Conservation (phyloP, 2,113 vertebrate genomes). For the Butorides virescens region DNA sequence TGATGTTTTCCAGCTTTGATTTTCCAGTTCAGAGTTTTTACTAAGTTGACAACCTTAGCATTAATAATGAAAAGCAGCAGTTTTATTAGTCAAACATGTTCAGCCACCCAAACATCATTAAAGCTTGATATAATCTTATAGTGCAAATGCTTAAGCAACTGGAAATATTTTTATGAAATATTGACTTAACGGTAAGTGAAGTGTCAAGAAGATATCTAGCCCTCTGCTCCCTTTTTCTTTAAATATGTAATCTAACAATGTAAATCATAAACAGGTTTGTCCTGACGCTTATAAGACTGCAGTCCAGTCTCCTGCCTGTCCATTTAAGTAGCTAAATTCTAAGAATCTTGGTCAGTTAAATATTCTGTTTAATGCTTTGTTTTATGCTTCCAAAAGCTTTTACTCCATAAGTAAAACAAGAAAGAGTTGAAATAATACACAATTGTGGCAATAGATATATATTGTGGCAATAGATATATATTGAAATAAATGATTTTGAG, state of each 20-base stretch:
- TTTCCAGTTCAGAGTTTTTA: neutral
- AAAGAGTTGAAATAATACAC: neutral
- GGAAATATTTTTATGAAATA: neutral
- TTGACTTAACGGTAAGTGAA: neutral
- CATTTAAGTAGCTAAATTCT: neutral
- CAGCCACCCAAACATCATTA: neutral
- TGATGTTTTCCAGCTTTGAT: neutral
- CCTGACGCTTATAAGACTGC: neutral
- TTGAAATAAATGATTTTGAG: neutral
- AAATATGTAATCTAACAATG: neutral
- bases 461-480: neutral
- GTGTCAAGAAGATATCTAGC: neutral
- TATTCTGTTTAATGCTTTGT: neutral
- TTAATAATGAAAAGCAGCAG: neutral
- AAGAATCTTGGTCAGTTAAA: neutral
- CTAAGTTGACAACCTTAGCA: neutral
- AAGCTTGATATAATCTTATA: neutral
- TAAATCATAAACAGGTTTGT: neutral
- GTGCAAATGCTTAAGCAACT: neutral
- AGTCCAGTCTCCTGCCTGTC: neutral
- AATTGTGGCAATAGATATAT: neutral
- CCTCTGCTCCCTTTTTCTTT: neutral
- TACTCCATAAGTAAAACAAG: neutral
- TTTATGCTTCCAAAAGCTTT: neutral
- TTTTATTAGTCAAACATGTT: constrained; percentile 25